Conservation (phyloP, 2,797 vertebrate species). For the Hipposideros larvatus region DNA sequence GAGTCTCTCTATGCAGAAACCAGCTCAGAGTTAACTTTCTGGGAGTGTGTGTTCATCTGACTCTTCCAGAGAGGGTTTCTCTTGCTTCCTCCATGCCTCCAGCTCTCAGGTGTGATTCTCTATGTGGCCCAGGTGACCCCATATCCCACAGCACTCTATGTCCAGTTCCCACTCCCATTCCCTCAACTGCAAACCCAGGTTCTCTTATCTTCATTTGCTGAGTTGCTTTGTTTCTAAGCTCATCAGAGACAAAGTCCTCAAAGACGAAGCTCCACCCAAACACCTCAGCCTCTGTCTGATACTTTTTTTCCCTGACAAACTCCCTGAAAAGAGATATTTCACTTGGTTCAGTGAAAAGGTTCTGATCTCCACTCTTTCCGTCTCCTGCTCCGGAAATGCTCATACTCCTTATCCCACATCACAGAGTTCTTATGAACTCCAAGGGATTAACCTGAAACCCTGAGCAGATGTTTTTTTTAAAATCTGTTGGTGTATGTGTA, state of each 20-base stretch:
- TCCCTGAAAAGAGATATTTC: constrained; percentile 89
- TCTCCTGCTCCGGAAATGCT: background rate
- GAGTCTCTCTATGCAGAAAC: background rate
- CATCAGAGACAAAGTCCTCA: constrained; percentile 95
- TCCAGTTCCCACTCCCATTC: background rate
- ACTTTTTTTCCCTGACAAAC: constrained; percentile 94
- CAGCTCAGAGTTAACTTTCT: background rate
- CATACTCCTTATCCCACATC: background rate
- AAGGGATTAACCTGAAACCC: background rate
- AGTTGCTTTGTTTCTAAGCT: constrained; percentile 94
- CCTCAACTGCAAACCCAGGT: background rate
- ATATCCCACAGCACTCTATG: background rate
- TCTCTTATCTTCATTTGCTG: constrained; percentile 93
- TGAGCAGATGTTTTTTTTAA: constrained; percentile 31
- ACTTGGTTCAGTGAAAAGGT: background rate
- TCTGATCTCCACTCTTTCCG: background rate
- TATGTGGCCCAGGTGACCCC: background rate
- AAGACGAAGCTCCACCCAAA: constrained; percentile 99
- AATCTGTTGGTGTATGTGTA: background rate
- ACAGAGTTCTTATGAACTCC: background rate
- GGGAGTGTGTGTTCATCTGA: background rate
- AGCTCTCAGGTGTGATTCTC: background rate
- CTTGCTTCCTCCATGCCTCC: background rate
- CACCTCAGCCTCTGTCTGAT: constrained; percentile 95
- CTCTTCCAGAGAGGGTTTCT: background rate